A percentile compares a stretch with the other conserved stretches of the same genome.
Conservation (phyloP, 1,140 invertebrate genomes). For the Idris sp. region DNA sequence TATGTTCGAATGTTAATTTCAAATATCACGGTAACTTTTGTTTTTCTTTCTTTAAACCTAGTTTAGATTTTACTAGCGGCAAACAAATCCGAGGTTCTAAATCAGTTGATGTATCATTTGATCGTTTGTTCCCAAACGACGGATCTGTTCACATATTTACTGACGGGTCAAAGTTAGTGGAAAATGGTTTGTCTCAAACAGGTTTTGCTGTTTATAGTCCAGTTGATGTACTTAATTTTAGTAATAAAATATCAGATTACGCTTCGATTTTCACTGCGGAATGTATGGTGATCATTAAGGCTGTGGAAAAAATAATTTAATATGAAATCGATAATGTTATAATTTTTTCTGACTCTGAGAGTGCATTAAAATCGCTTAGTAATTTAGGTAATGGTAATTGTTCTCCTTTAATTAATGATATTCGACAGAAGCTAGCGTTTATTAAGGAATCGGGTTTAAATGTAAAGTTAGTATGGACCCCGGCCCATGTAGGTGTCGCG, state of each 20-base stretch:
- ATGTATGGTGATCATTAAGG: conserved; percentile 2
- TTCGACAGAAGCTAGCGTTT: background rate
- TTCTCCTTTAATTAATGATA: conserved; percentile 1
- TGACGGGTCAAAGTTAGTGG: conserved; percentile 9
- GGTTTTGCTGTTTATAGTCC: conserved; percentile 10
- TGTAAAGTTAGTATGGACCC: conserved; percentile 7
- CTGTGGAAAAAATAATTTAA: background rate
- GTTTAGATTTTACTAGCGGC: conserved; percentile 13
- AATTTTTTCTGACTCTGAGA: conserved; percentile 12
- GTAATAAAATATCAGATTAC: background rate
- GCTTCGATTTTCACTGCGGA: conserved; percentile 18
- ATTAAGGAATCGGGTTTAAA: background rate
- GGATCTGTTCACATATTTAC: conserved; percentile 1
- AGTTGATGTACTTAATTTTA: background rate
- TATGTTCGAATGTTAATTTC: conserved; percentile 1
- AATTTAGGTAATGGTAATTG: conserved; percentile 2
- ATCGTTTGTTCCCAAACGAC: no score
- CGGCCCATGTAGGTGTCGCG: conserved; percentile 1
- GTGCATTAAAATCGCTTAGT: conserved; percentile 2
- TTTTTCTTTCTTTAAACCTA: conserved; percentile 8
- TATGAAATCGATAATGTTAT: background rate
- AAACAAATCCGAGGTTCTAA: background rate
- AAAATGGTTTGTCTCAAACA: background rate
- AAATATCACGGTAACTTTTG: conserved; percentile 8
- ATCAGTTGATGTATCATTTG: no score